phyloP scores from a whole-genome alignment of 1,140 invertebrate species.

The Brachionus manjavacas region DNA sequence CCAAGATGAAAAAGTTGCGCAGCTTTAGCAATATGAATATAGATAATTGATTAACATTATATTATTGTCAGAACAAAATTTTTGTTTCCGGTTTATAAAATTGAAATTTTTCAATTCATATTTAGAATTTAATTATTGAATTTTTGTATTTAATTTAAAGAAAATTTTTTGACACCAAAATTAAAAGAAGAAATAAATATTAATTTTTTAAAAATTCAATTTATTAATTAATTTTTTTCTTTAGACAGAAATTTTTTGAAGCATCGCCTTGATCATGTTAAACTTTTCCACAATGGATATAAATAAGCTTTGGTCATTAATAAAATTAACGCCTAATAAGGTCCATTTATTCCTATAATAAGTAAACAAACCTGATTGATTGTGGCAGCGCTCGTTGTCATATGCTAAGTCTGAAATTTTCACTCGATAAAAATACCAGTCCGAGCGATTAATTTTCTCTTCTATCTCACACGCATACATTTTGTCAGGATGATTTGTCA shows the following conservation, averaged over 20 bases:
- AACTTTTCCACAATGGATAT: neutral
- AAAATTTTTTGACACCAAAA: neutral
- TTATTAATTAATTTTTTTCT: neutral
- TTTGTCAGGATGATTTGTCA: conserved; percentile 13
- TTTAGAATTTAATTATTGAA: neutral
- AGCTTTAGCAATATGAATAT: neutral
- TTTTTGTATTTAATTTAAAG: neutral
- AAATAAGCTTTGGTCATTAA: neutral
- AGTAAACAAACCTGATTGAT: neutral
- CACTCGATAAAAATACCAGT: neutral
- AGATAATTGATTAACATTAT: neutral
- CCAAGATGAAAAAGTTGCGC: neutral
- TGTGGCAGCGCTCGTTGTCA: neutral
- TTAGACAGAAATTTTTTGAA: neutral
- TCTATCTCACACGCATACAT: neutral
- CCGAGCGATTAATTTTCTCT: neutral
- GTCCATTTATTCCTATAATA: conserved; percentile 11
- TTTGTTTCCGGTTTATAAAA: neutral
- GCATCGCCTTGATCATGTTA: neutral
- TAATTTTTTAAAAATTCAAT: neutral
- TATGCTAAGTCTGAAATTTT: neutral
- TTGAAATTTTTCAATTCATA: neutral
- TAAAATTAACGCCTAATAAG: neutral
- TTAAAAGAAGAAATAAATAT: neutral
- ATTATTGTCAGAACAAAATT: no score